A percentile compares a stretch with the other conserved stretches of the same genome.
These are phyloP conservation scores for Calephelis nemesis DNA, from an alignment of 1,140 invertebrate species.

Conservation along the genomic window DNA sequence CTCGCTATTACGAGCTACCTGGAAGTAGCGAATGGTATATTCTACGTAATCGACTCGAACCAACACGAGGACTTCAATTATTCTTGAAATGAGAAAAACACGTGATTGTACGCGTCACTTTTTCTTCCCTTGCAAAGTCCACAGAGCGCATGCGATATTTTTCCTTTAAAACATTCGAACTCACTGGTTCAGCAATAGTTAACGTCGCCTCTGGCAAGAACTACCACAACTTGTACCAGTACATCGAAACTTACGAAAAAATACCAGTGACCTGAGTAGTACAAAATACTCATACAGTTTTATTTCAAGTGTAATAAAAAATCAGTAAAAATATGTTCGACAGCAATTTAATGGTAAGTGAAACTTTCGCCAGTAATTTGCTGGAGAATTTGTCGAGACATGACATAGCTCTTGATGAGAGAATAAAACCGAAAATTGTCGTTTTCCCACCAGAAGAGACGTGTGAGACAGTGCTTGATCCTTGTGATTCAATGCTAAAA, in stretches of 20 bases:
- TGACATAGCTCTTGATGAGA: slow-evolving; percentile 49
- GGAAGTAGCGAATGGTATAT: no score
- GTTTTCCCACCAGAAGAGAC: slow-evolving; percentile 70
- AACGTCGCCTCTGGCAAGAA: background rate
- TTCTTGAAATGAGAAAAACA: no score
- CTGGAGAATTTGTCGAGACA: slow-evolving; percentile 45
- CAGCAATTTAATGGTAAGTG: slow-evolving; percentile 54
- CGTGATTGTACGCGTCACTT: background rate
- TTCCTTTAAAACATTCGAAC: slow-evolving; percentile 3
- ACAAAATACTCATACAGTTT: background rate
- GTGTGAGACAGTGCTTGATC: slow-evolving; percentile 54
- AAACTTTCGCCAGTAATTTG: slow-evolving; percentile 53
- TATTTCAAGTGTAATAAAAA: slow-evolving; percentile 37
- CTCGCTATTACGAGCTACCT: no score
- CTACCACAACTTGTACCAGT: background rate
- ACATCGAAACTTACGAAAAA: slow-evolving; percentile 5
- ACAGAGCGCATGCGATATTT: slow-evolving; percentile 2
- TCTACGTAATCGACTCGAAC: no score
- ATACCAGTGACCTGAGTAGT: background rate
- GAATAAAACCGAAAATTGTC: slow-evolving; percentile 67
- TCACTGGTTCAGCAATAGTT: background rate
- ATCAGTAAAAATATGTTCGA: slow-evolving; percentile 67
- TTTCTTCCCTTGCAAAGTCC: background rate
- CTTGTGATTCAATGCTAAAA: slow-evolving; percentile 80
- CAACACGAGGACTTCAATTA: no score